A percentile compares a stretch with the other conserved stretches of the same genome.
phyloP scores from a whole-genome alignment of 1,140 invertebrate species.

The Tetragonula clypearis region DNA sequence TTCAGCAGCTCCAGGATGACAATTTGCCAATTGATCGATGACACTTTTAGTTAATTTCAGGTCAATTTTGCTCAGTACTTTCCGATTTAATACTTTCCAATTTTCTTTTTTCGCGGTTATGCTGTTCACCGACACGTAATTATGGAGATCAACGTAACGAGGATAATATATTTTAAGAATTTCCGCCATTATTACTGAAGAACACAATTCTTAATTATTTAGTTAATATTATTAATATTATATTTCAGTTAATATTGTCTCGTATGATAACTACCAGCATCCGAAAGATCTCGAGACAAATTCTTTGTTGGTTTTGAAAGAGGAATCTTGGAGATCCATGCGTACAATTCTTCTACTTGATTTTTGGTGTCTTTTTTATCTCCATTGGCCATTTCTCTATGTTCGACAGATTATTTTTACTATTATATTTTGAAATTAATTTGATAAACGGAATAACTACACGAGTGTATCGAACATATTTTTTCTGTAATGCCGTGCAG shows the following conservation, averaged over 20 bases:
- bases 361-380: constrained; percentile 14
- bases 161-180: constrained; percentile 86
- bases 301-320: constrained; percentile 84
- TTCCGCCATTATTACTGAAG: constrained; percentile 85
- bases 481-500: neutral
- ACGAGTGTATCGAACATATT: constrained; percentile 16
- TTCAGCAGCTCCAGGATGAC: constrained; percentile 83
- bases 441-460: neutral
- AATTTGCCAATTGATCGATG: constrained; percentile 84
- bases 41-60: constrained; percentile 82
- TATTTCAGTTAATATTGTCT: neutral
- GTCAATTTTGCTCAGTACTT: constrained; percentile 84
- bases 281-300: constrained; percentile 86
- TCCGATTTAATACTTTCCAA: constrained; percentile 85
- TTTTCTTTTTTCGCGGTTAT: constrained; percentile 85
- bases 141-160: constrained; percentile 86
- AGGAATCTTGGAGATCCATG: constrained; percentile 84
- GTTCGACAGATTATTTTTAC: neutral
- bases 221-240: neutral
- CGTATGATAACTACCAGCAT: constrained; percentile 82
- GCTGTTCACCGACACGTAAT: constrained; percentile 86
- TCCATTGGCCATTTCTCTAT: constrained; percentile 44
- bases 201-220: constrained; percentile 21
- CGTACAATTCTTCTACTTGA: constrained; percentile 73
- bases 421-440: neutral